Base-by-base conservation (phyloP, 2,888 invertebrate species). In the Tethea ocularis region DNA sequence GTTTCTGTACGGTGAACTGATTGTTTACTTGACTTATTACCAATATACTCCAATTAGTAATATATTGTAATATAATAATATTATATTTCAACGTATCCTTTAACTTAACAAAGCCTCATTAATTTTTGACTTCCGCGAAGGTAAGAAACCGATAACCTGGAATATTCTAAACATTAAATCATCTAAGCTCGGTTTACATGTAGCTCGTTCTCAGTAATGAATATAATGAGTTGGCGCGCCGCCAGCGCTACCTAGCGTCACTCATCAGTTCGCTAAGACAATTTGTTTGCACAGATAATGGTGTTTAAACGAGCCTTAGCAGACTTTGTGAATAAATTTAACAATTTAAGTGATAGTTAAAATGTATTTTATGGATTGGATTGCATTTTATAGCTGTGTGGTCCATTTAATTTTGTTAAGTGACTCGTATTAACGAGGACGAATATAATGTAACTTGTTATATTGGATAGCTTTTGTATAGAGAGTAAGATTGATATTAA, bases 181-280 rank as follows among this genome's bases (percentile, higher is more conserved):
- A 61, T 5, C 10, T 10, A 10, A 46, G 46, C 46, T 46, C 46
- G 10, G 46, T 20, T 46, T 20, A 46, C 46, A 46, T 46, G 20
- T 33, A 61, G 57, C 46, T 17, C 17, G 20, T 17, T 41, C 17
- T 17, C 33, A 33, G 62, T 68, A 69, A 68, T 68, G 61, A 64
- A 70, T 68, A 64, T 60, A 64, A 61, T 66, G 62, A 70, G 66
- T 66, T 68, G 69, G 68, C 64, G 55, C 22, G 55, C 46, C 62
- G 69, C 68, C 69, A 61, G 64, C 65, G 61, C 54, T 62, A 57
- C 59, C 26, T 46, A 15, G 56, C 46, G 60, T 57, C 54, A n/a
- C 46, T 8, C 13, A 20, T 38, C 38, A 46, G 46, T 46, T 20
- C 20, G n/a, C 38, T 38, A n/a, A 38, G 38, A 38, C 38, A 38